phyloP scores from a whole-genome alignment of 1,140 invertebrate genomes.

The Dreissena polymorpha region DNA sequence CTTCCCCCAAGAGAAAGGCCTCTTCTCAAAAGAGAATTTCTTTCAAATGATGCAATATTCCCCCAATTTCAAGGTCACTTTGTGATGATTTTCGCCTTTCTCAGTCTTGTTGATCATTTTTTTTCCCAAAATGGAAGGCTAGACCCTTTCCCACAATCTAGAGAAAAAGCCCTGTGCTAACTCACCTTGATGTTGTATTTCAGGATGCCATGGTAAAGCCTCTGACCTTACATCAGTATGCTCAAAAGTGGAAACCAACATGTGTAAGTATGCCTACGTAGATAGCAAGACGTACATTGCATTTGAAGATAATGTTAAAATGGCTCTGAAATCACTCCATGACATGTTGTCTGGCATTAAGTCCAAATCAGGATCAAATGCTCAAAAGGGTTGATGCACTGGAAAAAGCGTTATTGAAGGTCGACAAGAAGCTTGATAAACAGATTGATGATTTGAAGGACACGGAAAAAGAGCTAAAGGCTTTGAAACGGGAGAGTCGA shows the following conservation, averaged over 20 bases:
- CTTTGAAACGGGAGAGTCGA: not conserved
- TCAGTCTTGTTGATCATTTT: no score
- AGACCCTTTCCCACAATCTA: not conserved
- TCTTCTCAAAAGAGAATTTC: no score
- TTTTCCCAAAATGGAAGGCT: no score
- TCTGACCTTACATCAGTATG: not conserved
- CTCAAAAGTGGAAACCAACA: not conserved
- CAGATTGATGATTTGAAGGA: not conserved
- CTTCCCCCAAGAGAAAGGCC: no score
- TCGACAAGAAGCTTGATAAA: not conserved
- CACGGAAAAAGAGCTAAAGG: not conserved
- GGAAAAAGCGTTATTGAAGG: not conserved
- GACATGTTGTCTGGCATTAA: not conserved
- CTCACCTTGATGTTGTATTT: not conserved
- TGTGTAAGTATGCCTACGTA: conserved; percentile 13
- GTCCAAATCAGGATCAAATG: no score
- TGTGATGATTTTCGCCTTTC: no score
- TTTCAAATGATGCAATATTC: no score
- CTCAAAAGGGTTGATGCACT: not conserved
- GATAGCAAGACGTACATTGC: not conserved
- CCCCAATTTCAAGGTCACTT: no score
- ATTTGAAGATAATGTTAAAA: not conserved
- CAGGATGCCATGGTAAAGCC: conserved; percentile 20
- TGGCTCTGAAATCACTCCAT: not conserved
- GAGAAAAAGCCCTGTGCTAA: not conserved